Conservation (phyloP, 2,888 invertebrate genomes). For the Lacanobia oleracea region DNA sequence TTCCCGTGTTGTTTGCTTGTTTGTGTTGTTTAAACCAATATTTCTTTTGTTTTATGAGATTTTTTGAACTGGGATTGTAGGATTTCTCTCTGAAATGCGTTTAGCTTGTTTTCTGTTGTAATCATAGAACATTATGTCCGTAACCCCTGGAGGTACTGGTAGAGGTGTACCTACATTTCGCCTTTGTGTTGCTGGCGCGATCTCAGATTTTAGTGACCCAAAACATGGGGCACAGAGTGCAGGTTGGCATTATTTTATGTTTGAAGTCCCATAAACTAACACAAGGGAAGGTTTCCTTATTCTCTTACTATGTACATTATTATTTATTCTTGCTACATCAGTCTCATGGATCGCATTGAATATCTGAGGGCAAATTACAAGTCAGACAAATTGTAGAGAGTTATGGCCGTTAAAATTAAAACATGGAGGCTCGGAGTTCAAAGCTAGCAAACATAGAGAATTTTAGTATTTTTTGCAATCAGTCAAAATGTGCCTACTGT, state of each 20-base stretch:
- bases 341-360: too few species aligned
- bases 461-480: too few species aligned
- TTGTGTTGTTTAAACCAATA: conserved; percentile 9
- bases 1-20: conserved; percentile 30
- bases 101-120: not conserved
- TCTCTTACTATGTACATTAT: too few species aligned
- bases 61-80: not conserved
- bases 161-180: not conserved
- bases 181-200: too few species aligned
- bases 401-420: not conserved
- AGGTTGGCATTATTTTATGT: not conserved
- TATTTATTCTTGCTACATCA: too few species aligned
- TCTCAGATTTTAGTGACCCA: not conserved
- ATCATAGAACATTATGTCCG: too few species aligned
- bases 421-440: not conserved
- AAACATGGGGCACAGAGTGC: too few species aligned
- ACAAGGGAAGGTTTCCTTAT: too few species aligned
- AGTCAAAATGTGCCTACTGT: too few species aligned
- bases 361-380: too few species aligned
- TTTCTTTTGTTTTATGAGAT: conserved; percentile 16
- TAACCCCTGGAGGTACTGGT: not conserved
- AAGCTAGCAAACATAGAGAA: too few species aligned
- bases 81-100: not conserved
- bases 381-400: not conserved
- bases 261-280: not conserved